phyloP scores from a whole-genome alignment of 1,140 invertebrate genomes.

The Drosophila yakuba region DNA sequence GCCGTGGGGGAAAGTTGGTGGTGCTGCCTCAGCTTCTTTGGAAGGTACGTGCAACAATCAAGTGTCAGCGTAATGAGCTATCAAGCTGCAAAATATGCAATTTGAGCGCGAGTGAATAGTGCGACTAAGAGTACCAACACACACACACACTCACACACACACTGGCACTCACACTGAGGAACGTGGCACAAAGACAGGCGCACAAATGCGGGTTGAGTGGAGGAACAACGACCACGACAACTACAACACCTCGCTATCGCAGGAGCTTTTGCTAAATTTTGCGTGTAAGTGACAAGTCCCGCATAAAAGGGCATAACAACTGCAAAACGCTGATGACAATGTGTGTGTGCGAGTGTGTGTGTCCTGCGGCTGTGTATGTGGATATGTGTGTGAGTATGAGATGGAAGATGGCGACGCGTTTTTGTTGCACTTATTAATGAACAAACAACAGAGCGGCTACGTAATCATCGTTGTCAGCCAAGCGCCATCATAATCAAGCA shows the following conservation, averaged over 20 bases:
- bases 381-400: background rate
- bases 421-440: constrained; percentile 82
- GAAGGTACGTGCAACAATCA: constrained; percentile 75
- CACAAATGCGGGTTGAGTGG: constrained; percentile 47
- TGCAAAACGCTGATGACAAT: constrained; percentile 50
- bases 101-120: constrained; percentile 64
- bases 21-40: constrained; percentile 20
- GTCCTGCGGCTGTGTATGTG: constrained; percentile 19
- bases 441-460: constrained; percentile 72
- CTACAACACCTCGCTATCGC: constrained; percentile 73
- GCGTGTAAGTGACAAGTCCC: constrained; percentile 79
- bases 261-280: constrained; percentile 77
- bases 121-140: constrained; percentile 60
- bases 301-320: constrained; percentile 69
- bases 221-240: constrained; percentile 25
- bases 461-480: constrained; percentile 75
- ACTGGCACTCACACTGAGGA: background rate
- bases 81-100: constrained; percentile 83
- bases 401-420: constrained; percentile 46
- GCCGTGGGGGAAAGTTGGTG: background rate
- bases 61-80: constrained; percentile 82
- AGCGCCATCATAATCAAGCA: constrained; percentile 73
- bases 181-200: constrained; percentile 11
- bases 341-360: constrained; percentile 20
- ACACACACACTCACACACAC: constrained; percentile 3